phyloP scores from a whole-genome alignment of 2,113 vertebrate genomes.

The Aix galericulata region DNA sequence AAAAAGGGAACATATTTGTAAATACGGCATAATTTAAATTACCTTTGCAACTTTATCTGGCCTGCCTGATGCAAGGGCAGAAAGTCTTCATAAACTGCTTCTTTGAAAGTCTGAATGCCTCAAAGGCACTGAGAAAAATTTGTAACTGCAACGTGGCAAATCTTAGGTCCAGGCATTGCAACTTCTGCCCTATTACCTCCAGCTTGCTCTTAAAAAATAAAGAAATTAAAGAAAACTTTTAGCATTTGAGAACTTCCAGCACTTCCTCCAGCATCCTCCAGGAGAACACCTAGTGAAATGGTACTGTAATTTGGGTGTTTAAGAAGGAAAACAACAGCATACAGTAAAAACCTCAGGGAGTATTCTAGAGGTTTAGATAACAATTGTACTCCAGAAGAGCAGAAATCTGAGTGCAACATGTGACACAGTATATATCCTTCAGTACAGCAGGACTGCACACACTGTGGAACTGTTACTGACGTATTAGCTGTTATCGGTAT shows the following conservation, averaged over 20 bases:
- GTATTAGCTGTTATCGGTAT: neutral
- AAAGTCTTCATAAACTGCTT: neutral
- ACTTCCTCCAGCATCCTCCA: neutral
- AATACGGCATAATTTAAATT: neutral
- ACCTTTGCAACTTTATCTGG: neutral
- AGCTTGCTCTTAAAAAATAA: neutral
- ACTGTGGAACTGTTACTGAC: neutral
- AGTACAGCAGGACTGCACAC: fast-evolving
- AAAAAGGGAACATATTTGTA: neutral
- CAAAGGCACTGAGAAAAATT: neutral
- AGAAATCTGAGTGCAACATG: neutral
- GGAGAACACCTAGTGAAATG: neutral
- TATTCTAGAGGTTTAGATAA: neutral
- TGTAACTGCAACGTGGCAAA: neutral
- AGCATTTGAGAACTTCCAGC: neutral
- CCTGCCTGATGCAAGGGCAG: neutral
- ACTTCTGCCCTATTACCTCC: neutral
- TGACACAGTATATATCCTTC: neutral
- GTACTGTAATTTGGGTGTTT: neutral
- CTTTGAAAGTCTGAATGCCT: neutral
- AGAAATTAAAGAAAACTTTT: neutral
- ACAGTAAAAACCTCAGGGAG: neutral
- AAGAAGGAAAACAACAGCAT: neutral
- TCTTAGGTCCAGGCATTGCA: neutral
- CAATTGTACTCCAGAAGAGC: neutral